Percentiles rank a stretch among this genome's conserved stretches.
Conservation (phyloP, 53 echinoderm and acorn worm genomes). For the Paelopatides confundens region DNA sequence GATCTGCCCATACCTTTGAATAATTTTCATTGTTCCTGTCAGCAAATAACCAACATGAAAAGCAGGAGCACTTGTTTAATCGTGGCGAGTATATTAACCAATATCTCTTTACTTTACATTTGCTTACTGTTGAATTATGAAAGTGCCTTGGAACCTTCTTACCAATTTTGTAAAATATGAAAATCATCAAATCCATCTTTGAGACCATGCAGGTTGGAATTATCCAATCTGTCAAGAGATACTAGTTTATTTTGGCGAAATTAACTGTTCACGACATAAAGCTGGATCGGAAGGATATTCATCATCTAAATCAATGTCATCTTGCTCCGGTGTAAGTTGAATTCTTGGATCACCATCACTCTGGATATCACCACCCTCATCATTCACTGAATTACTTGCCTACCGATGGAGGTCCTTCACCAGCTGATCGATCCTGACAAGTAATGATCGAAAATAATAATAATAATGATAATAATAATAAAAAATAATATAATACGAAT, state of each 20-base stretch:
- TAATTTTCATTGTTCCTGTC: background rate
- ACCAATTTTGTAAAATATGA: too few species aligned
- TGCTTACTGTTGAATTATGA: background rate
- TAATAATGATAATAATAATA: too few species aligned
- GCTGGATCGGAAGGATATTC: slow-evolving; percentile 17
- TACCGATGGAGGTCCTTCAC: too few species aligned
- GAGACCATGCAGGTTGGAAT: background rate
- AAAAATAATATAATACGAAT: too few species aligned
- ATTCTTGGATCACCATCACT: too few species aligned
- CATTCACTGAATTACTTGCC: too few species aligned
- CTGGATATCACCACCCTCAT: too few species aligned
- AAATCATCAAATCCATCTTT: background rate
- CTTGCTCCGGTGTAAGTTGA: too few species aligned
- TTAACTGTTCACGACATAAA: background rate
- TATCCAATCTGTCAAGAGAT: background rate
- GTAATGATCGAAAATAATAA: too few species aligned
- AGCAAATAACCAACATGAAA: background rate
- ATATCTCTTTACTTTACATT: too few species aligned
- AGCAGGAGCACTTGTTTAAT: background rate
- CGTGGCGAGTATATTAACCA: background rate
- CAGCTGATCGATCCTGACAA: too few species aligned
- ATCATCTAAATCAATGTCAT: too few species aligned
- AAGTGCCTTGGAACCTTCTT: background rate
- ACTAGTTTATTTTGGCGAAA: background rate
- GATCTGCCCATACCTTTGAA: background rate